Evolutionary conservation across 1,140 invertebrate species (phyloP).

Genomic region (Sitobion miscanthi): DNA sequence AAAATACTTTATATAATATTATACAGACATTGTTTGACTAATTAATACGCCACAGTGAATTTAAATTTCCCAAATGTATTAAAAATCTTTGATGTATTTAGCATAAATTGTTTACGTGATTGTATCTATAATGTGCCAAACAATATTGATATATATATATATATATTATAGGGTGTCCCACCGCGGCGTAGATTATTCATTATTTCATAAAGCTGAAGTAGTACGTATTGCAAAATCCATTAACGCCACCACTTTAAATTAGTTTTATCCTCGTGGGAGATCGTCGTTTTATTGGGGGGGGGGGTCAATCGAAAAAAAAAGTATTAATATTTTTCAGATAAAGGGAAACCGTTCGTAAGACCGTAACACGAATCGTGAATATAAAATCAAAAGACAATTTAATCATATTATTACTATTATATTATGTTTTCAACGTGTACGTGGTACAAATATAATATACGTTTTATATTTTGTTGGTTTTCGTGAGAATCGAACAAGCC

Average conservation of each 20-base stretch:
- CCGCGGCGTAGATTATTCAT: neutral
- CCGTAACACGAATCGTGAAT: neutral
- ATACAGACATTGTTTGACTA: neutral
- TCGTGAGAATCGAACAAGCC: no score
- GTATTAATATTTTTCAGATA: no score
- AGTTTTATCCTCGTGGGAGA: neutral
- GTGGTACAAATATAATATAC: no score
- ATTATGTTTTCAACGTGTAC: neutral
- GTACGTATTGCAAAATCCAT: neutral
- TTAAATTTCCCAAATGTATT: slow-evolving; percentile 12
- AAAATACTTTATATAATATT: neutral
- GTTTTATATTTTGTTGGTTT: no score
- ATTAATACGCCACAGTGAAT: neutral
- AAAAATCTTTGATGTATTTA: neutral
- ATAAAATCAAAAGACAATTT: neutral
- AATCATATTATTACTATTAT: neutral
- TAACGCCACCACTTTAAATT: neutral
- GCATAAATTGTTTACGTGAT: neutral
- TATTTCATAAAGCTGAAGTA: slow-evolving; percentile 2
- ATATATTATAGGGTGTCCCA: neutral
- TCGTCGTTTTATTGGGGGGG: neutral
- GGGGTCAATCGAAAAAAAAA: neutral
- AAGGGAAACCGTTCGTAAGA: no score
- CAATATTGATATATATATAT: neutral
- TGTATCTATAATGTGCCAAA: neutral